phyloP scores from a whole-genome alignment of 1,140 invertebrate species.

The Leptinotarsa defecta region DNA sequence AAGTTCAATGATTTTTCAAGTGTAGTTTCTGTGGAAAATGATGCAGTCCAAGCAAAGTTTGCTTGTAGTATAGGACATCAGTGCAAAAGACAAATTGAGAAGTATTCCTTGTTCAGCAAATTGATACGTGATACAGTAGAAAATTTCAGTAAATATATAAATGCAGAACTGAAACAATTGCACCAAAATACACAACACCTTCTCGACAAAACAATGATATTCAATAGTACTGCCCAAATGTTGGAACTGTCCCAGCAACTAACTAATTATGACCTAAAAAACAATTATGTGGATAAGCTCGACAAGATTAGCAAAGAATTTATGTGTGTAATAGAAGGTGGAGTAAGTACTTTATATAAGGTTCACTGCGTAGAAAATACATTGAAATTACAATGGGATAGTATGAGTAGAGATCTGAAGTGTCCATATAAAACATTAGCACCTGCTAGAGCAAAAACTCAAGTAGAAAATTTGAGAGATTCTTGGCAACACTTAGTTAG shows the following conservation, averaged over 20 bases:
- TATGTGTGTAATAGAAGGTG: constrained; percentile 10
- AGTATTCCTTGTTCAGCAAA: constrained; percentile 65
- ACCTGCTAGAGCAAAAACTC: constrained; percentile 71
- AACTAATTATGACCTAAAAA: constrained; percentile 35
- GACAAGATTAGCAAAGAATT: constrained; percentile 39
- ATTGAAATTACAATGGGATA: constrained; percentile 73
- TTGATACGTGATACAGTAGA: constrained; percentile 70
- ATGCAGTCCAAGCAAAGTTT: constrained; percentile 86
- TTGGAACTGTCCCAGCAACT: constrained; percentile 42
- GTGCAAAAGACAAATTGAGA: constrained; percentile 79
- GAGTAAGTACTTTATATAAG: constrained; percentile 57
- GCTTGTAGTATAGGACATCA: constrained; percentile 86
- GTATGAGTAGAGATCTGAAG: constrained; percentile 66
- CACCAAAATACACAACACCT: constrained; percentile 59
- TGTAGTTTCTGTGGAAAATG: constrained; percentile 82
- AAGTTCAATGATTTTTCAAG: constrained; percentile 85
- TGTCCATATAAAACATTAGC: constrained; percentile 71
- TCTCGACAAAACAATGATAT: constrained; percentile 42
- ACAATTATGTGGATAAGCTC: constrained; percentile 29
- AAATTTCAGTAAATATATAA: constrained; percentile 66
- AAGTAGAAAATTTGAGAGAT: constrained; percentile 80
- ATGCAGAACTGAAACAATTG: constrained; percentile 60
- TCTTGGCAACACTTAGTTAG: constrained; percentile 90
- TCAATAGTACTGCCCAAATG: constrained; percentile 55
- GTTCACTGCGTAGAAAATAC: constrained; percentile 62